Conservation (phyloP, 2,888 invertebrate species). For the Mycalesis mineus region DNA sequence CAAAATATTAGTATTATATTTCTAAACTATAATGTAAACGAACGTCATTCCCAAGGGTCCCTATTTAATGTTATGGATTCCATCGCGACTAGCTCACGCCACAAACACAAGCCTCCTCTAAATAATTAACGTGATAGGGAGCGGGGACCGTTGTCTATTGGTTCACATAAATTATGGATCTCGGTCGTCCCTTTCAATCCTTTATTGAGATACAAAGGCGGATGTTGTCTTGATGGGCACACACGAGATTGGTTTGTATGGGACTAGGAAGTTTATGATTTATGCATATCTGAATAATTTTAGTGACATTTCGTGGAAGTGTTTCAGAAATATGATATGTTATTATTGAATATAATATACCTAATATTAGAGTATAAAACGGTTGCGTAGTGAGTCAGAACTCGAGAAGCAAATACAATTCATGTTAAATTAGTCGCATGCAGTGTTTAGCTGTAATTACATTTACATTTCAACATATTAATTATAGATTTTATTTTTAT, state of each 20-base stretch:
- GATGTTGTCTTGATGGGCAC: constrained; percentile 1
- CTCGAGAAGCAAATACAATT: too few relatives aligned
- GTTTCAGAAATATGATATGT: too few relatives aligned
- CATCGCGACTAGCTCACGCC: neutral
- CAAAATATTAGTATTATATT: neutral
- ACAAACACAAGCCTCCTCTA: constrained; percentile 1
- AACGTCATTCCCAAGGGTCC: neutral
- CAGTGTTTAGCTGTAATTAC: too few relatives aligned
- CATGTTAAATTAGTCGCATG: too few relatives aligned
- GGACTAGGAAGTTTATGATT: neutral
- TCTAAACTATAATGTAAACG: neutral
- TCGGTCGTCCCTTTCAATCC: constrained; percentile 11
- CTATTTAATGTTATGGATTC: neutral
- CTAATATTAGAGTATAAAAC: too few relatives aligned
- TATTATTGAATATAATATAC: too few relatives aligned
- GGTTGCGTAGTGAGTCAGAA: too few relatives aligned
- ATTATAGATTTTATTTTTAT: too few relatives aligned
- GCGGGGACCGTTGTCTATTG: constrained; percentile 5
- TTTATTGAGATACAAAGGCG: constrained; percentile 8
- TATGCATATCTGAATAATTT: neutral
- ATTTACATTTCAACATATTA: too few relatives aligned
- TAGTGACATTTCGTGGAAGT: neutral
- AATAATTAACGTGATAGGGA: constrained; percentile 11
- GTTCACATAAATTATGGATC: constrained; percentile 10
- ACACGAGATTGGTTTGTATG: neutral